Evolutionary conservation across 2,113 vertebrate species (phyloP).

Genomic region (Heterochromis multidens): DNA sequence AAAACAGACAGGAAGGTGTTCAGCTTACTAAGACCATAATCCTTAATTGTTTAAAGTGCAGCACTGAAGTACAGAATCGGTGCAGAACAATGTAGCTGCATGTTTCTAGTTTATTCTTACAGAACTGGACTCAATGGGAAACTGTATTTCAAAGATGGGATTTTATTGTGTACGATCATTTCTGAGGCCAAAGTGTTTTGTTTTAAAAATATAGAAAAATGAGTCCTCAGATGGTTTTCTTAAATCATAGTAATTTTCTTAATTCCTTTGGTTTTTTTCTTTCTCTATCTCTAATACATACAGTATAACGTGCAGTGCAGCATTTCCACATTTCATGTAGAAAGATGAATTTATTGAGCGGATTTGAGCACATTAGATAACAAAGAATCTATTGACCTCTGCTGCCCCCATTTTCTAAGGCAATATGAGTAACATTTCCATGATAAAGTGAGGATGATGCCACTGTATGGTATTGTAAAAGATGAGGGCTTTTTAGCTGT

Average conservation of each 20-base stretch:
- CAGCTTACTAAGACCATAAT: constrained; percentile 18
- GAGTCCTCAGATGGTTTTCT: background rate
- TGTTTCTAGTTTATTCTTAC: background rate
- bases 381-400: constrained; percentile 35
- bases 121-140: background rate
- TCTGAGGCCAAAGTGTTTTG: background rate
- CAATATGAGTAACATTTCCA: background rate
- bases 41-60: constrained; percentile 53
- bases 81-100: background rate
- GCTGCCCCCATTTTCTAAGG: background rate
- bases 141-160: background rate
- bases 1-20: constrained; percentile 1
- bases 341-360: background rate
- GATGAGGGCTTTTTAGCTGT: background rate
- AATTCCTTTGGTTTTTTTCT: background rate
- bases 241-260: background rate
- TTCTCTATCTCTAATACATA: background rate
- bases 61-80: background rate
- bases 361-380: constrained; percentile 7
- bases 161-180: background rate
- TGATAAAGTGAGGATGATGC: background rate
- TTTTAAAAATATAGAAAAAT: background rate
- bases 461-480: background rate
- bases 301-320: background rate
- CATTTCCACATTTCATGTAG: background rate